phyloP scores from a whole-genome alignment of 2,888 invertebrate genomes.

The Apamea crenata region DNA sequence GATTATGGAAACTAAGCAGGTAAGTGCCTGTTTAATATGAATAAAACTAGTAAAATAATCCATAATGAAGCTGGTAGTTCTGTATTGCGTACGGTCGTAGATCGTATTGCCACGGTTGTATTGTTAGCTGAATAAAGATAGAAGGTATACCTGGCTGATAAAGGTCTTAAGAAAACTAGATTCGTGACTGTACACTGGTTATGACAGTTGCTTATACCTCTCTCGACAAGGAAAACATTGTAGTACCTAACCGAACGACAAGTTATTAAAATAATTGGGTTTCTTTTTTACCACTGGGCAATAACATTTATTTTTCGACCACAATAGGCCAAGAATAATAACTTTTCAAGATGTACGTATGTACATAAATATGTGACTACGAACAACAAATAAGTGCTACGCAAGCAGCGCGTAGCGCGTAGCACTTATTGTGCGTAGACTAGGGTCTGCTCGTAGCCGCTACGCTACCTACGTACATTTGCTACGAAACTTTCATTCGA shows the following conservation, averaged over 20 bases:
- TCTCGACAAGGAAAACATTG: not conserved
- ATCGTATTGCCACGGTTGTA: not conserved
- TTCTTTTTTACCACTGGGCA: not conserved
- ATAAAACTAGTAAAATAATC: not conserved
- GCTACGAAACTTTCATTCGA: not conserved
- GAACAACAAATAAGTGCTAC: slow-evolving; percentile 21
- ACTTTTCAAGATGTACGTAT: not conserved
- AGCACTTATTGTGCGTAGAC: slow-evolving; percentile 11
- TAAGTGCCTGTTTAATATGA: not conserved
- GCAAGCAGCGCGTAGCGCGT: slow-evolving; percentile 4
- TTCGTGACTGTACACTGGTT: not conserved
- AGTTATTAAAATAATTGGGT: slow-evolving; percentile 8
- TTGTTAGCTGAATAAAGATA: not conserved
- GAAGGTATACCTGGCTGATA: not conserved
- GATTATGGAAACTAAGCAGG: not conserved
- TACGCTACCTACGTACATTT: not conserved
- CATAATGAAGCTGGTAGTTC: not conserved
- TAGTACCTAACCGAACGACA: not conserved
- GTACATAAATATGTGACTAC: slow-evolving; percentile 3
- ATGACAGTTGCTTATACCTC: not conserved
- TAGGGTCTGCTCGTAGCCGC: slow-evolving; percentile 9
- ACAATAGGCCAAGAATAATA: slow-evolving; percentile 16
- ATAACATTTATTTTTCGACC: not conserved
- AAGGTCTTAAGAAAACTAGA: not conserved
- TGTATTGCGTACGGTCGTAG: not conserved